Base-by-base conservation (phyloP, 2,888 invertebrate species). In the Calameuta idolon region DNA sequence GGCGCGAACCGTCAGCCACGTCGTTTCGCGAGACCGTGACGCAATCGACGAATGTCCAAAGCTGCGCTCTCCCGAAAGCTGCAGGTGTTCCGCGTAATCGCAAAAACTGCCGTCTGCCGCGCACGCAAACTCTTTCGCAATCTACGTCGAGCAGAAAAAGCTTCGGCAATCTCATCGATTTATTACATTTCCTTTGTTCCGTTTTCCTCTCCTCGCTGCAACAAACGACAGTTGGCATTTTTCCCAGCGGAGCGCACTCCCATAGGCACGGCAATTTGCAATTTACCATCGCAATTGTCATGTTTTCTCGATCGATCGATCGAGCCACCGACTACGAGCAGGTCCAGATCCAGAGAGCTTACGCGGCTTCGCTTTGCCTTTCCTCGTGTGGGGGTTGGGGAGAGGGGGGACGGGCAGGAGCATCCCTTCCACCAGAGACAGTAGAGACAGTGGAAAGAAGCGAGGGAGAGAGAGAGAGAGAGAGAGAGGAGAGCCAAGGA, bases 151-250 rank as follows among this genome's bases (percentile, higher is more conserved):
- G 69, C 30, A 73, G 34, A 77, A 77, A 78, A 77, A 77, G 79
- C 74, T 74, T 69, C 73, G 37, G 69, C 75, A 77, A 77, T 80
- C 80, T 80, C 76, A 81, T 81, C 78, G 77, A 82, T 82, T 81
- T 76, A 77, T 79, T 77, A 23, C 71, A 73, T 74, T 79, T 78
- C 79, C 76, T 73, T 76, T 73, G 40, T 37, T 69, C 73, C 34
- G 74, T 80, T 77, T 77, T 79, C 78, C 73, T 78, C 77, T 80
- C 77, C n/a, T 76, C 73, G 30, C 33, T 74, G 74, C 73, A 75
- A 4, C 33, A 69, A 76, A 80, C 79, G 77, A 34, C 75, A 79
- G 77, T 80, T 82, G 82, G 81, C 81, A 76, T 35, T 75, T 79
- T 82, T 82, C 82, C 82, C 82, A 82, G 79, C 77, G n/a, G 74